Conservation (phyloP, 2,113 vertebrate species). For the Donacobius atricapilla region DNA sequence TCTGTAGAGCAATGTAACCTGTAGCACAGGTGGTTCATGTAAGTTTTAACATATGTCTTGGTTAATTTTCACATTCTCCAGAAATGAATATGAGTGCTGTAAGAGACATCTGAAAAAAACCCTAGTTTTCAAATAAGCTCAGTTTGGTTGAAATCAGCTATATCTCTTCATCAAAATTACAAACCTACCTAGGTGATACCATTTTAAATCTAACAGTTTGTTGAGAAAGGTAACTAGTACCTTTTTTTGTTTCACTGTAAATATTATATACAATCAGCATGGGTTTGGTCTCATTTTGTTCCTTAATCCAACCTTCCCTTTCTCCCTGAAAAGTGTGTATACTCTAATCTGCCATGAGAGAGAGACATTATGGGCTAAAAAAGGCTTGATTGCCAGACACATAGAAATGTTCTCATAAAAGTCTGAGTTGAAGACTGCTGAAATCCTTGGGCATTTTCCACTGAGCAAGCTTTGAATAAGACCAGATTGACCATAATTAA, state of each 20-base stretch:
- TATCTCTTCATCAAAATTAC: neutral
- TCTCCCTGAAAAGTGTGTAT: neutral
- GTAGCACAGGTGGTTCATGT: neutral
- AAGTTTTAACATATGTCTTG: neutral
- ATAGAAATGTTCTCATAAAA: neutral
- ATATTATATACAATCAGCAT: neutral
- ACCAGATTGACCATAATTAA: neutral
- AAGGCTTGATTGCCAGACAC: neutral
- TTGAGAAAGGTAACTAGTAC: neutral
- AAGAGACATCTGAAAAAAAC: neutral
- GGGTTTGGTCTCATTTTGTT: neutral
- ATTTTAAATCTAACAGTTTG: neutral
- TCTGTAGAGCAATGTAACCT: neutral
- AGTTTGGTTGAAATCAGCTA: neutral
- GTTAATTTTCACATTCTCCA: neutral
- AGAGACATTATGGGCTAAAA: neutral
- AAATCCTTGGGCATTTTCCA: neutral
- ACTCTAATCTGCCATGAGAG: neutral
- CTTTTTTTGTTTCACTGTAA: neutral
- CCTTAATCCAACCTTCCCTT: neutral
- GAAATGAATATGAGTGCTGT: neutral
- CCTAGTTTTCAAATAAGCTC: neutral
- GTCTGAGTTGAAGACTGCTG: neutral
- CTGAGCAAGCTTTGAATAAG: neutral
- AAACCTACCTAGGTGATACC: neutral